Evolutionary conservation across 2,888 invertebrate species (phyloP).

Genomic region (Meiosimyza platycephala): DNA sequence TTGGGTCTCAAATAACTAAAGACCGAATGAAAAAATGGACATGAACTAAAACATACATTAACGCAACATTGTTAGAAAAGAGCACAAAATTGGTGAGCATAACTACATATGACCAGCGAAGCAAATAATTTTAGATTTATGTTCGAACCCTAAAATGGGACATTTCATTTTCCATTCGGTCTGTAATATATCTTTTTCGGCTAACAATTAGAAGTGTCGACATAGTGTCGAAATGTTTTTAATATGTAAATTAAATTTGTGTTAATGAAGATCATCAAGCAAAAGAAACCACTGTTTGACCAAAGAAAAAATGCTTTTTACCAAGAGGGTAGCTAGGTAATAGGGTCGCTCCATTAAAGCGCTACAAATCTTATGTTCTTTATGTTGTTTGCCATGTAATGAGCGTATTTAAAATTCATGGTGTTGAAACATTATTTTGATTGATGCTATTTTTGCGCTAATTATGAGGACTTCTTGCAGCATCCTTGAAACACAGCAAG

Average conservation of each 20-base stretch:
- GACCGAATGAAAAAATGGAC: too few species aligned
- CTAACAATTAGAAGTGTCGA: conserved; percentile 26
- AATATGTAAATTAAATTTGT: conserved; percentile 56
- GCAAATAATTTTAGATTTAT: conserved; percentile 39
- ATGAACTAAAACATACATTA: conserved; percentile 22
- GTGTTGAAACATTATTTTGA: conserved; percentile 45
- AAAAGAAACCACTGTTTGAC: conserved; percentile 6
- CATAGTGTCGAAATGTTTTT: conserved; percentile 52
- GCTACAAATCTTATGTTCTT: conserved; percentile 9
- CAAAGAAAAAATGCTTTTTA: conserved; percentile 36
- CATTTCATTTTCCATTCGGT: conserved; percentile 52
- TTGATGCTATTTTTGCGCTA: conserved; percentile 51
- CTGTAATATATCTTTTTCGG: conserved; percentile 48
- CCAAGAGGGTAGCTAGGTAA: not conserved
- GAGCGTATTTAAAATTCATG: conserved; percentile 46
- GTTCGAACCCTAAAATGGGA: conserved; percentile 40
- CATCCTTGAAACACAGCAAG: conserved; percentile 37
- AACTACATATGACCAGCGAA: conserved; percentile 17
- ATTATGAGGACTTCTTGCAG: conserved; percentile 29
- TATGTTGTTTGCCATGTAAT: conserved; percentile 42
- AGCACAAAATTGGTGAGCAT: conserved; percentile 4
- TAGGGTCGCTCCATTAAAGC: conserved; percentile 8
- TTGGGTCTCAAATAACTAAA: too few species aligned
- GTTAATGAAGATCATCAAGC: conserved; percentile 30
- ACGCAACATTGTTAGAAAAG: conserved; percentile 23